These are phyloP conservation scores for Lampris incognitus DNA, from an alignment of 2,113 vertebrate species.

Conservation along the genomic window DNA sequence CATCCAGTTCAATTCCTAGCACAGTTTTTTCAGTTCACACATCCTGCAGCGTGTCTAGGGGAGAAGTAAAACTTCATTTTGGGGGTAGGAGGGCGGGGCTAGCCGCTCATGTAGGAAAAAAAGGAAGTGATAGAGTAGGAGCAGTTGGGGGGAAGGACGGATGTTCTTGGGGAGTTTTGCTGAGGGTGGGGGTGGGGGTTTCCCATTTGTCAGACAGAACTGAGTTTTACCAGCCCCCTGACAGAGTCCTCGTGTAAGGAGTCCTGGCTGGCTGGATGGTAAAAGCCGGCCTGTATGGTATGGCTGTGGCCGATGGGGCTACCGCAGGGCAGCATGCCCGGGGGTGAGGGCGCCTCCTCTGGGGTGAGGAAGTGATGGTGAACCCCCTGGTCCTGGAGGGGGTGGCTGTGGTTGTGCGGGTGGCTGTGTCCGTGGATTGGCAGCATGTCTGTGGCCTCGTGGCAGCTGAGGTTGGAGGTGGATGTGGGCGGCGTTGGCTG, in stretches of 20 bases:
- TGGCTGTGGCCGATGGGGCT: slow-evolving; percentile 90
- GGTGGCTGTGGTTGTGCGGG: slow-evolving; percentile 81
- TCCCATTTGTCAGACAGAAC: slow-evolving; percentile 89
- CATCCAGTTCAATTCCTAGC: slow-evolving; percentile 36
- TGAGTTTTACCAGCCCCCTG: slow-evolving; percentile 96
- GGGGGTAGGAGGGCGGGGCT: slow-evolving; percentile 14
- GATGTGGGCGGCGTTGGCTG: slow-evolving; percentile 95
- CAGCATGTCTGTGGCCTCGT: slow-evolving; percentile 85
- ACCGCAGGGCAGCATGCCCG: slow-evolving; percentile 88
- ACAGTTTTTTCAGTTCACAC: slow-evolving; percentile 26
- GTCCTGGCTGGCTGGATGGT: slow-evolving; percentile 95
- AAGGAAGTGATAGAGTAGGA: slow-evolving; percentile 23
- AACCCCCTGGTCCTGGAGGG: slow-evolving; percentile 66
- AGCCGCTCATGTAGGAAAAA: slow-evolving; percentile 30
- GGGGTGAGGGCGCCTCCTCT: slow-evolving; percentile 92
- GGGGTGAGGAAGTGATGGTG: slow-evolving; percentile 95
- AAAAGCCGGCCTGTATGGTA: slow-evolving; percentile 85
- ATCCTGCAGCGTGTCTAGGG: slow-evolving; percentile 16
- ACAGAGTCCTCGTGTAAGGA: slow-evolving; percentile 96
- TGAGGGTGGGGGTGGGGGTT: not conserved
- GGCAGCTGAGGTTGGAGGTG: slow-evolving; percentile 90
- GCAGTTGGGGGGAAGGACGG: slow-evolving; percentile 25
- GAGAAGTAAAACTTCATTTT: not conserved
- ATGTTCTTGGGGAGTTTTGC: slow-evolving; percentile 9
- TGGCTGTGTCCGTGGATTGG: slow-evolving; percentile 75